These are phyloP conservation scores for Eurytoma californica DNA, from an alignment of 2,888 invertebrate species.

Conservation along the genomic window DNA sequence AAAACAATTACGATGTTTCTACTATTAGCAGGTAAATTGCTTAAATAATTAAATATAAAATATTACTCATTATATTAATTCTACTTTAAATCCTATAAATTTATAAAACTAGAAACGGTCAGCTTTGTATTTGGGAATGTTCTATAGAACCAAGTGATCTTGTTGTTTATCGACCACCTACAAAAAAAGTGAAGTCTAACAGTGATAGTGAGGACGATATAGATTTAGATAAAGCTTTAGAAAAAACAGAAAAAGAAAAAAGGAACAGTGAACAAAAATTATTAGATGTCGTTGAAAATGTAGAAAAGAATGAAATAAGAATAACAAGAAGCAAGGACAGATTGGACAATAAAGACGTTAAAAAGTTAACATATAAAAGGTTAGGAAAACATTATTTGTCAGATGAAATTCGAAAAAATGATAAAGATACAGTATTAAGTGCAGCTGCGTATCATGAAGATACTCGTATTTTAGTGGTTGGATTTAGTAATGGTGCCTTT, in stretches of 20 bases:
- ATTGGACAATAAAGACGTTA: slow-evolving; percentile 54
- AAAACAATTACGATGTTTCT: slow-evolving; percentile 88
- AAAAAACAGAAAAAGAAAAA: slow-evolving; percentile 76
- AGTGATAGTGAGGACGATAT: slow-evolving; percentile 80
- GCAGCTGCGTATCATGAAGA: slow-evolving; percentile 89
- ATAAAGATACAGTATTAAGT: slow-evolving; percentile 82
- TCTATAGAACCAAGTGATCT: slow-evolving; percentile 84
- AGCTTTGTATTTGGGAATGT: slow-evolving; percentile 91
- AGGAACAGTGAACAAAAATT: slow-evolving; percentile 63
- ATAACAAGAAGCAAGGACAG: slow-evolving; percentile 50
- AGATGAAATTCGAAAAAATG: slow-evolving; percentile 81
- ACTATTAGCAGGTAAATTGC: slow-evolving; percentile 80
- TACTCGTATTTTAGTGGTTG: slow-evolving; percentile 89
- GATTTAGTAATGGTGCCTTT: slow-evolving; percentile 94
- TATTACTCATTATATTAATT: background rate
- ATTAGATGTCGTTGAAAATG: slow-evolving; percentile 67
- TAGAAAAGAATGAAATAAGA: slow-evolving; percentile 34
- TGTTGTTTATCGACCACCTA: slow-evolving; percentile 76
- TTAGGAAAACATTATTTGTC: slow-evolving; percentile 85
- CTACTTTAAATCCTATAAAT: background rate
- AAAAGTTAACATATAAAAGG: slow-evolving; percentile 81
- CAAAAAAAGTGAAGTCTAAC: slow-evolving; percentile 71
- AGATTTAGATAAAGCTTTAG: slow-evolving; percentile 78
- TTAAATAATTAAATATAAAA: slow-evolving; percentile 29
- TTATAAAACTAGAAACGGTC: slow-evolving; percentile 82